A percentile compares a stretch with the other conserved stretches of the same genome.
Evolutionary conservation across 1,140 invertebrate genomes (phyloP).

Genomic region (Drosophila pachea): DNA sequence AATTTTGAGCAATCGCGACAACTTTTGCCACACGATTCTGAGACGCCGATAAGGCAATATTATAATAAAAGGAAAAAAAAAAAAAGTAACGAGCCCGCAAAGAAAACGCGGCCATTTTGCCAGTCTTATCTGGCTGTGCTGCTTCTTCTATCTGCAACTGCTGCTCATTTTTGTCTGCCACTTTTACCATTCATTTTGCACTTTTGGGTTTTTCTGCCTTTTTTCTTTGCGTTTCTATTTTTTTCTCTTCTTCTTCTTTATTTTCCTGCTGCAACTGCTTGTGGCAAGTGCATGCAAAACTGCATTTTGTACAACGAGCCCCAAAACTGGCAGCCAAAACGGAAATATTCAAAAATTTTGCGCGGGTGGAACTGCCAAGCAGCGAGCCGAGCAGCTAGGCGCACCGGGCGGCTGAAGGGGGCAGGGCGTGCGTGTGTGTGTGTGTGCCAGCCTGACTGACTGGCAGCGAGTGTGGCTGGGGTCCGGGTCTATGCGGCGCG

Average conservation of each 20-base stretch:
- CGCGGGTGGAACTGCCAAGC: slow-evolving; percentile 15
- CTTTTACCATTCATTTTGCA: not conserved
- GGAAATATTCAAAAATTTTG: slow-evolving; percentile 76
- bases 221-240: not conserved
- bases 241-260: slow-evolving; percentile 15
- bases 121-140: slow-evolving; percentile 23
- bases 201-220: not conserved
- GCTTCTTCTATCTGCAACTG: slow-evolving; percentile 1
- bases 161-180: slow-evolving; percentile 32
- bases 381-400: not conserved
- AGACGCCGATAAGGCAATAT: slow-evolving; percentile 55
- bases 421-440: too few species aligned
- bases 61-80: slow-evolving; percentile 17
- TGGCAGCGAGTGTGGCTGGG: slow-evolving; percentile 4
- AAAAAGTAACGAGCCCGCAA: too few species aligned
- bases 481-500: slow-evolving; percentile 47
- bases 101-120: slow-evolving; percentile 52
- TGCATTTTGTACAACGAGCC: slow-evolving; percentile 71
- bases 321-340: slow-evolving; percentile 70
- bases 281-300: slow-evolving; percentile 70
- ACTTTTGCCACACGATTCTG: slow-evolving; percentile 55
- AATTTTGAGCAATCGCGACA: slow-evolving; percentile 60
- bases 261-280: not conserved
- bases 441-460: not conserved
- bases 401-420: not conserved